Conservation (phyloP, 2,888 invertebrate species). For the Tinea semifulvella region DNA sequence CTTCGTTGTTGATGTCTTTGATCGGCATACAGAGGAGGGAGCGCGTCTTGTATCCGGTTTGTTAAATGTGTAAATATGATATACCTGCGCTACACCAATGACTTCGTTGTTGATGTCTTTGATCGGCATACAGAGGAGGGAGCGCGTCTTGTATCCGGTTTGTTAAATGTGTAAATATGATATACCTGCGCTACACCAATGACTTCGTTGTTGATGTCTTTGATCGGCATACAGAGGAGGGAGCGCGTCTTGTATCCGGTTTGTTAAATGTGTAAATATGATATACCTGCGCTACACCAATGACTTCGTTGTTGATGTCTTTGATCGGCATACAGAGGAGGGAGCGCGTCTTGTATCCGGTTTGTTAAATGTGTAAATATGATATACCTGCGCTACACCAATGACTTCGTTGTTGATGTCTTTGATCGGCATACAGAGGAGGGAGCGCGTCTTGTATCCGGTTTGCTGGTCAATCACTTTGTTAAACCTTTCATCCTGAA, state of each 20-base stretch:
- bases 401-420: slow-evolving; percentile 94
- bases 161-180: no score
- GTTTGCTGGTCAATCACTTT: slow-evolving; percentile 93
- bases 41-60: slow-evolving; percentile 93
- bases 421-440: slow-evolving; percentile 96
- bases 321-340: slow-evolving; percentile 96
- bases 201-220: slow-evolving; percentile 93
- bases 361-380: no score
- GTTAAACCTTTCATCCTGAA: slow-evolving; percentile 88
- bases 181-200: slow-evolving; percentile 95
- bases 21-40: slow-evolving; percentile 96
- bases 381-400: slow-evolving; percentile 94
- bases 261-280: no score
- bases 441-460: slow-evolving; percentile 90
- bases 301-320: slow-evolving; percentile 92
- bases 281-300: slow-evolving; percentile 95
- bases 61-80: no score
- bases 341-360: slow-evolving; percentile 92
- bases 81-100: slow-evolving; percentile 94
- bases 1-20: slow-evolving; percentile 92
- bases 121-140: slow-evolving; percentile 95
- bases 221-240: slow-evolving; percentile 94
- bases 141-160: slow-evolving; percentile 93
- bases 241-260: slow-evolving; percentile 94
- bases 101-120: slow-evolving; percentile 94